A percentile compares a stretch with the other conserved stretches of the same genome.
These are phyloP conservation scores for Eutolmus rufibarbis DNA, from an alignment of 2,888 invertebrate species.

Conservation along the genomic window DNA sequence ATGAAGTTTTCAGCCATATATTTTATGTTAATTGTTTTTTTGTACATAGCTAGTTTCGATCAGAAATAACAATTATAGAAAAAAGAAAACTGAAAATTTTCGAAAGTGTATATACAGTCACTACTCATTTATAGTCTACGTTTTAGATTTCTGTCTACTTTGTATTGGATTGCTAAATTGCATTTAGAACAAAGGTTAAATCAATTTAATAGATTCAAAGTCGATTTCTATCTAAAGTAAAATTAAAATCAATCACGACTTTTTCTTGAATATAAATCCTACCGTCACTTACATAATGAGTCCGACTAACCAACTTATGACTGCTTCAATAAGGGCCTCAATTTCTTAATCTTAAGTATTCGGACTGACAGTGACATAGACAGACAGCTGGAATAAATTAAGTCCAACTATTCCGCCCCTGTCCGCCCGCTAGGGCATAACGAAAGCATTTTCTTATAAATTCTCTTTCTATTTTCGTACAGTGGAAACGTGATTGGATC, in stretches of 20 bases:
- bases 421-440: background rate
- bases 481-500: constrained; percentile 80
- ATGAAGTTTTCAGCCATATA: no score
- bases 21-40: no score
- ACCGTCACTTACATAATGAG: background rate
- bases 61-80: no score
- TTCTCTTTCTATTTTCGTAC: constrained; percentile 51
- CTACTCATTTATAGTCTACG: no score
- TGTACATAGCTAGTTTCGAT: no score
- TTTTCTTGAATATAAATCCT: background rate
- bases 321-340: background rate
- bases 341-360: constrained; percentile 14
- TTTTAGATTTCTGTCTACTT: no score
- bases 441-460: background rate
- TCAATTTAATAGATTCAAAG: no score
- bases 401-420: background rate
- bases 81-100: no score
- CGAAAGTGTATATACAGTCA: no score
- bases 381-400: constrained; percentile 2
- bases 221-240: no score
- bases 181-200: no score
- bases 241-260: background rate
- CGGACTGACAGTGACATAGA: background rate
- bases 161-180: no score
- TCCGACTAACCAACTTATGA: background rate